Evolutionary conservation across 2,888 invertebrate genomes (phyloP).

Genomic region (Elaeidobius kamerunicus): DNA sequence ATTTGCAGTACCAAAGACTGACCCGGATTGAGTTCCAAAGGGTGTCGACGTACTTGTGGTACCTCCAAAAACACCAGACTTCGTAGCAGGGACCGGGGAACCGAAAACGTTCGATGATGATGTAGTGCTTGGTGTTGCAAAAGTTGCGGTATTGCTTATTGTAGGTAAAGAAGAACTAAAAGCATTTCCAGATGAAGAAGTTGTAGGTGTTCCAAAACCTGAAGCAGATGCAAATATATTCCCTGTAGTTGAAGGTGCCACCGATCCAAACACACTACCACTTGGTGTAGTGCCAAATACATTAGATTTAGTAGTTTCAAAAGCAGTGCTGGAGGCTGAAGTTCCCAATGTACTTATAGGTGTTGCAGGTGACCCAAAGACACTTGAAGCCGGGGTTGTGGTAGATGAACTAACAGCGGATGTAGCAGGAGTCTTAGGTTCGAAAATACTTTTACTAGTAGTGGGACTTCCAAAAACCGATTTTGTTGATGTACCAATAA

Average conservation of each 20-base stretch:
- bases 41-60: constrained; percentile 29
- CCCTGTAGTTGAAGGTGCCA: constrained; percentile 7
- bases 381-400: background rate
- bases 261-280: too few species aligned
- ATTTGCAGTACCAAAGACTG: constrained; percentile 35
- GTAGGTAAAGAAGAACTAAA: constrained; percentile 2
- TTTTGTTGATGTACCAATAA: background rate
- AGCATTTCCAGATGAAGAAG: background rate
- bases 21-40: constrained; percentile 27
- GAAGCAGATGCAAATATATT: too few species aligned
- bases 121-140: constrained; percentile 22
- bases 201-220: constrained; percentile 1
- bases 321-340: background rate
- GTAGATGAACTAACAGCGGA: background rate
- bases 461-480: background rate
- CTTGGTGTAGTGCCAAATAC: too few species aligned
- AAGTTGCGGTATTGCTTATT: constrained; percentile 6
- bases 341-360: background rate
- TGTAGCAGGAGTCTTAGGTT: background rate
- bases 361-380: constrained; percentile 1
- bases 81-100: constrained; percentile 1
- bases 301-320: constrained; percentile 1
- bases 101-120: constrained; percentile 47
- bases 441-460: background rate
- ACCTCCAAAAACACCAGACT: constrained; percentile 25